Conservation (phyloP, 2,888 invertebrate species). For the Volucella zonaria region DNA sequence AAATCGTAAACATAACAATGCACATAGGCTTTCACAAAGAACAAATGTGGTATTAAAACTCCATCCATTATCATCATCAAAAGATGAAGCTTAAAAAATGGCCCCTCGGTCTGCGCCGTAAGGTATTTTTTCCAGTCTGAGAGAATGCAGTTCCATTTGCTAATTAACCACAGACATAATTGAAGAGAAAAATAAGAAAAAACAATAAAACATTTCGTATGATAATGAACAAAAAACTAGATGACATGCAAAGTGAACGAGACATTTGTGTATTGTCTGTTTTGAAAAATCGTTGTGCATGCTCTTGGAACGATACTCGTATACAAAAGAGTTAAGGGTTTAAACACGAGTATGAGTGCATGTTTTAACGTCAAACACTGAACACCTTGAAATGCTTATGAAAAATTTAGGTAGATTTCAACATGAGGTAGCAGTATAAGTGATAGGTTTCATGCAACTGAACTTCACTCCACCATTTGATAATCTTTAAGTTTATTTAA, state of each 20-base stretch:
- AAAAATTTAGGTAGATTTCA: not conserved
- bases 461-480: conserved; percentile 23
- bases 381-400: not conserved
- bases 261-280: not conserved
- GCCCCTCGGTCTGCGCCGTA: not conserved
- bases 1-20: no score
- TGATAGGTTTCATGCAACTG: conserved; percentile 1
- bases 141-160: conserved; percentile 29
- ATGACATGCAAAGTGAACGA: conserved; percentile 6
- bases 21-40: no score
- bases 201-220: not conserved
- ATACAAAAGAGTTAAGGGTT: no score
- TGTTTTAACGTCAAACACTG: not conserved
- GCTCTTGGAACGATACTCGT: no score
- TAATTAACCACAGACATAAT: conserved; percentile 44
- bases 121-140: not conserved
- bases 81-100: not conserved
- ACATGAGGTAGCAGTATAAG: not conserved
- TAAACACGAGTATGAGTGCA: no score
- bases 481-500: not conserved
- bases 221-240: conserved; percentile 39
- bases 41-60: no score
- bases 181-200: not conserved
- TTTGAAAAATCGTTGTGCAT: not conserved
- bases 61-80: no score